Evolutionary conservation across 2,113 vertebrate genomes (phyloP).

Genomic region (Regulus satrapa): DNA sequence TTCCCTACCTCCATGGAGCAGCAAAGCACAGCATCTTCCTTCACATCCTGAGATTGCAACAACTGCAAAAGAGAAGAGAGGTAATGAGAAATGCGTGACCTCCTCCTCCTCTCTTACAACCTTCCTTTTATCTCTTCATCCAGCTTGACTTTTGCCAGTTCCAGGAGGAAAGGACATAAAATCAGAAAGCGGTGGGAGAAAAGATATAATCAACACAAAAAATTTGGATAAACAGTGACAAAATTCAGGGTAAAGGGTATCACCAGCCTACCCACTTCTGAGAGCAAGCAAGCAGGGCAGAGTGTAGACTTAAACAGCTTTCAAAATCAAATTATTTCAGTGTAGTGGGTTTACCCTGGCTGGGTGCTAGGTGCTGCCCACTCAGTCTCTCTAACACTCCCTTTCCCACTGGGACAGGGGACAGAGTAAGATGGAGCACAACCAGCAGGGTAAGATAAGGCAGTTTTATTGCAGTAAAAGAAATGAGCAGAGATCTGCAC

Average conservation of each 20-base stretch:
- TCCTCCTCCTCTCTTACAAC: background rate
- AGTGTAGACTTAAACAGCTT: background rate
- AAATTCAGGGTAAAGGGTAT: background rate
- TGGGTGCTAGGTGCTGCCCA: background rate
- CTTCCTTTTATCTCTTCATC: background rate
- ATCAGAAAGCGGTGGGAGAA: background rate
- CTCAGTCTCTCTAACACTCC: background rate
- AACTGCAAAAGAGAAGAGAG: constrained; percentile 72
- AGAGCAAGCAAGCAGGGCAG: background rate
- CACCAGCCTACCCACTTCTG: background rate
- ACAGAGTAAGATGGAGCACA: background rate
- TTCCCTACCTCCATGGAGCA: constrained; percentile 93
- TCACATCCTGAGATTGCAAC: constrained; percentile 89
- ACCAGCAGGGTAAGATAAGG: background rate
- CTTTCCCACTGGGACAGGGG: background rate
- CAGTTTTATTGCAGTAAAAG: background rate
- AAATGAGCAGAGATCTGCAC: background rate
- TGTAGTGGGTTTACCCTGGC: background rate
- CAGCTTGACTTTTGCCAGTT: background rate
- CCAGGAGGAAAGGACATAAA: background rate
- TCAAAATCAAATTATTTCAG: background rate
- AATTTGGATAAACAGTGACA: background rate
- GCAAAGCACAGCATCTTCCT: constrained; percentile 94
- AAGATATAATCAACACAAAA: background rate
- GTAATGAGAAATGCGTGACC: background rate